Evolutionary conservation across 2,888 invertebrate species (phyloP), one percentile per base, ranked within the genome.

Genomic region (Platycheirus albimanus): DNA sequence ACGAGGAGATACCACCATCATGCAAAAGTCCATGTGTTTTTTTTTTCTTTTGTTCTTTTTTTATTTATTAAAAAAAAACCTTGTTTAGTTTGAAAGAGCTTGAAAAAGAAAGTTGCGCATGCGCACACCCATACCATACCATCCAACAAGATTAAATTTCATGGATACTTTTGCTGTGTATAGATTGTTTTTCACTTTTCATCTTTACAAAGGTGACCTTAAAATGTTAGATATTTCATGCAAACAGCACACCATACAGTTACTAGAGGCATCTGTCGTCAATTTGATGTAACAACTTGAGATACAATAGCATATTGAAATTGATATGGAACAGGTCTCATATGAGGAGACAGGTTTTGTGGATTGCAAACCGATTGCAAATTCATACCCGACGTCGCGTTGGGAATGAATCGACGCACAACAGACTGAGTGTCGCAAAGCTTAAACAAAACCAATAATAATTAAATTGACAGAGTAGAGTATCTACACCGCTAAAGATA

Each of bases 21-120:
- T n/a, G 47, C 76, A 63, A 61, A 58, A 33, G 49, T 38, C 33
- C 15, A 24, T 33, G 30, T 24, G 6, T 24, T 3, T 6, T 36
- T 47, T 56, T 15, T 8, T 63, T 13, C 11, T 66, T 51, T 51
- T 30, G 20, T 51, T 24, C 7, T 15, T 20, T 56, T 70, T 13
- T 56, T 43, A n/a, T 64, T 20, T 3, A 6, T 13, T 3, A 7
- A 36, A 36, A 33, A 36, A 36, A 54, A 61, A 56, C 74, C 36
- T 47, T 49, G 33, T 43, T 64, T 49, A 43, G 36, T 30, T 64
- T 70, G 70, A 81, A 75, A 71, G 76, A 81, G 80, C 58, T 61
- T 15, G 64, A 71, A 81, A 81, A 81, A 81, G 80, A 81, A 81
- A 81, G 80, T 81, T 76, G 76, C 64, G 64, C 63, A 54, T 64